Conservation (phyloP, 1,140 invertebrate genomes). For the Neodiprion fabricii region DNA sequence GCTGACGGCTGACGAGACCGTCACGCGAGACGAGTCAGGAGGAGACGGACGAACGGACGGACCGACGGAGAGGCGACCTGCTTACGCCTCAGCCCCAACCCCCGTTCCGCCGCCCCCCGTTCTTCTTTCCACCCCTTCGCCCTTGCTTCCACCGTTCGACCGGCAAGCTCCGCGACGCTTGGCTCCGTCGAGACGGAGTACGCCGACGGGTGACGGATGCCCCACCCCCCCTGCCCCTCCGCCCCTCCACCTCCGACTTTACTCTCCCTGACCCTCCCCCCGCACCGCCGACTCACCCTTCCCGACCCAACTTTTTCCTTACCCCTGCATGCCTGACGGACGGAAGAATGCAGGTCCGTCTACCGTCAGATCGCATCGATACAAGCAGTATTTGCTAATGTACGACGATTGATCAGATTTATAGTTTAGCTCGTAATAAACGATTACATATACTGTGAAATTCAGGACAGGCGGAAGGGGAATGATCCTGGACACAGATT, state of each 20-base stretch:
- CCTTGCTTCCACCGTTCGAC: not conserved
- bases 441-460: too few relatives aligned
- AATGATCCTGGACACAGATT: too few relatives aligned
- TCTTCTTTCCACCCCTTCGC: conserved; percentile 8
- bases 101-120: not conserved
- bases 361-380: not conserved
- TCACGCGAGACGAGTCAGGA: conserved; percentile 59
- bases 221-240: too few relatives aligned
- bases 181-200: conserved; percentile 5
- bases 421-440: too few relatives aligned
- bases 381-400: too few relatives aligned
- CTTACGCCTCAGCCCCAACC: conserved; percentile 33
- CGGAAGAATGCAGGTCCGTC: conserved; percentile 5
- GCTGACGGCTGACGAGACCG: conserved; percentile 62
- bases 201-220: not conserved
- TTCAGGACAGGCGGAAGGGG: too few relatives aligned
- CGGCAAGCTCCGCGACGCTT: conserved; percentile 13
- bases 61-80: conserved; percentile 39
- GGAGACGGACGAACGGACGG: conserved; percentile 17
- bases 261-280: too few relatives aligned
- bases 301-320: too few relatives aligned
- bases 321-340: conserved; percentile 7
- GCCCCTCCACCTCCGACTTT: too few relatives aligned
- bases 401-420: too few relatives aligned
- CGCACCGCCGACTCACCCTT: too few relatives aligned